Evolutionary conservation across 1,140 invertebrate species (phyloP), one percentile per base, ranked within the genome.

Genomic region (Diorhabda carinulata): DNA sequence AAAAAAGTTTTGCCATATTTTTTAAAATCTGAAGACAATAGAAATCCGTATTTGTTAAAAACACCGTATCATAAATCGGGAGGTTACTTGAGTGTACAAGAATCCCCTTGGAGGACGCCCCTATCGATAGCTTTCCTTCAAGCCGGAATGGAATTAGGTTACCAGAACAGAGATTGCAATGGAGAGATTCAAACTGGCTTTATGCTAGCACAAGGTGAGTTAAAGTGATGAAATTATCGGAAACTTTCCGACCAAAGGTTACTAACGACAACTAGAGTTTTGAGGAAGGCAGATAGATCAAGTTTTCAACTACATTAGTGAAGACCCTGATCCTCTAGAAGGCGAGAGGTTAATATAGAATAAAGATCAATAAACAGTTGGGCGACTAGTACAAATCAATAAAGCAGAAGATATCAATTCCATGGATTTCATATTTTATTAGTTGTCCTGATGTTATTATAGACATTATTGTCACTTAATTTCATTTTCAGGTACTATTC

Each of bases 1-100:
- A 85, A 91, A 6, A 88, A 93, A 64, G 90, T 96, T 2, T 81
- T 96, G 25, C 93, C 92, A 2, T 97, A 96, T 77, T 97, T 97
- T 77, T 82, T 91, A 5, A 96, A 96, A 78, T 93, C 92, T 0
- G 94, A 96, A 80, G 92, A 94, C 78, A 93, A 95, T 74, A 84
- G 92, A 5, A 94, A 94, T 78, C 91, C 92, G 0, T 94, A 94
- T 72, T 77, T 93, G 57, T 85, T 87, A 0, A 84, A 86, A 44
- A 92, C 87, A 1, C 84, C 88, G 0, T 95, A 95, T 73, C 93
- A 96, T 75, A 81, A 83, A 0, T 87, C 86, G 0, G 92, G 91
- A 0, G 94, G 94, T 2, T 93, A 93, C 77, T 78, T 95, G 4
- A 94, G 93, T 0, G 91, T 95, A 0, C 92, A 94, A 79, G 93